phyloP scores from a whole-genome alignment of 2,797 vertebrate species.

The Anableps anableps region DNA sequence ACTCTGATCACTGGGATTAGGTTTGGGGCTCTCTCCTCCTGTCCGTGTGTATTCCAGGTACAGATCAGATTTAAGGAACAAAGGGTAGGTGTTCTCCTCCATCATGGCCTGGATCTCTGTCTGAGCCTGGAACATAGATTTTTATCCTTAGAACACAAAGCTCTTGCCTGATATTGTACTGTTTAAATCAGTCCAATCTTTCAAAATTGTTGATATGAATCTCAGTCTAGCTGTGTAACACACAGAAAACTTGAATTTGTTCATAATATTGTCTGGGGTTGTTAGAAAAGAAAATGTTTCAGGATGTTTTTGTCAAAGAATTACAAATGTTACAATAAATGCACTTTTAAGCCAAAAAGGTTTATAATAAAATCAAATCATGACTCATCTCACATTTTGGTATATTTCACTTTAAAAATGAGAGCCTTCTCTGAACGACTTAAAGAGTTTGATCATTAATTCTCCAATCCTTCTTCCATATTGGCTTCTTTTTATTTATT shows the following conservation, averaged over 20 bases:
- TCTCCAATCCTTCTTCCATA: not conserved
- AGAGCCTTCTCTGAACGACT: not conserved
- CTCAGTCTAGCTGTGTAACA: not conserved
- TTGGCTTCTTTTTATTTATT: not conserved
- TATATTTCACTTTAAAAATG: not conserved
- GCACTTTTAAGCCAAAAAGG: not conserved
- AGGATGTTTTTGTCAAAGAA: not conserved
- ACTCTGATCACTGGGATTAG: constrained; percentile 87
- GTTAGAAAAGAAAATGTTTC: not conserved
- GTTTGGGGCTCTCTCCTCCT: constrained; percentile 91
- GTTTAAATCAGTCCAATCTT: not conserved
- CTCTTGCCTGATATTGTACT: not conserved
- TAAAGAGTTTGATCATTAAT: not conserved
- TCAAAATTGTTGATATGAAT: not conserved
- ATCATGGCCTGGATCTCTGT: constrained; percentile 94
- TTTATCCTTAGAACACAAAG: not conserved
- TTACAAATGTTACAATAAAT: no score
- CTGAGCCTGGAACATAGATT: constrained; percentile 84
- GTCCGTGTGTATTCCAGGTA: constrained; percentile 93
- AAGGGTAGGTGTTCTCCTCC: constrained; percentile 94
- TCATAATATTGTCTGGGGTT: not conserved
- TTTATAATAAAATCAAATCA: not conserved
- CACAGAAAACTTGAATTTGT: not conserved
- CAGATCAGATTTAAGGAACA: constrained; percentile 95
- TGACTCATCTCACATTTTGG: not conserved